Evolutionary conservation across 2,113 vertebrate species (phyloP), one percentile per base, ranked within the genome.

Genomic region (Chascanopsetta lugubris): DNA sequence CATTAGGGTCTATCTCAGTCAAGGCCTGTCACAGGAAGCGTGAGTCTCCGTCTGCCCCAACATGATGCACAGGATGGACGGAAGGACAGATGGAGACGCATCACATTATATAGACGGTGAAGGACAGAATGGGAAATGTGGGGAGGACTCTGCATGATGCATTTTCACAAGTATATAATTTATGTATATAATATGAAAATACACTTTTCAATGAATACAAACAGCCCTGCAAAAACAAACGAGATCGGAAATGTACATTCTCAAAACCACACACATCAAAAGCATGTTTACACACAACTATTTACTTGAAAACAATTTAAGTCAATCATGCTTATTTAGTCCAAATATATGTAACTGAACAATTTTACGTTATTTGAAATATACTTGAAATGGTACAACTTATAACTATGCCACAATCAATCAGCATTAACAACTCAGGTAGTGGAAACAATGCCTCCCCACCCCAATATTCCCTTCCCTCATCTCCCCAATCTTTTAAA

Each of bases 1-100:
- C 63, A 60, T 65, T 49, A 62, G 67, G n/a, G n/a, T n/a, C 74
- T 77, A 46, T 60, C 56, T 55, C 67, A 75, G 50, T 70, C 43
- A 75, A 65, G 26, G 43, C 36, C 58, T 53, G 50, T 65, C 61
- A n/a, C n/a, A 72, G 69, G 26, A 29, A 24, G 18, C 29, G 59
- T 42, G 70, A 43, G n/a, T n/a, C n/a, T n/a, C n/a, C n/a, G n/a
- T n/a, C 42, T 58, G 53, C 54, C 36, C 36, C 3, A 40, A 34
- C 30, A 30, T 29, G 8, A 60, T 63, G 18, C 30, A 38, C 47
- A 40, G 21, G 15, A 75, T 15, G 24, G 32, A 50, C 20, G 51
- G 34, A 5, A 1, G 18, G 47, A 43, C n/a, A 43, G 43, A 72
- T 58, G 38, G 48, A 65, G 63, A 49, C 34, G 20, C 53, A 54